Evolutionary conservation across 2,888 invertebrate genomes (phyloP).

Genomic region (Amphipyra tragopoginis): DNA sequence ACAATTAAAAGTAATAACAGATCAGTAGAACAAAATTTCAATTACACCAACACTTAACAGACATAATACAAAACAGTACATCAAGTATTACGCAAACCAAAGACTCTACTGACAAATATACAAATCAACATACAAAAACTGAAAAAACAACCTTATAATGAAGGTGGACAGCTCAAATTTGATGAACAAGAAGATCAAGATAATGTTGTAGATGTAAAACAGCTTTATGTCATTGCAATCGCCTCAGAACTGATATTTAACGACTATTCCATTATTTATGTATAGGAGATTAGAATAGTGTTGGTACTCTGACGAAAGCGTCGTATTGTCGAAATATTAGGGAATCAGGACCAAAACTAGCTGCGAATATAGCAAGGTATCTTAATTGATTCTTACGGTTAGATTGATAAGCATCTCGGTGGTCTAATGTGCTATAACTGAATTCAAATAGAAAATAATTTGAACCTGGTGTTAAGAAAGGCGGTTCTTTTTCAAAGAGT

Average conservation of each 20-base stretch:
- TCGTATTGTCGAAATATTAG: conserved; percentile 25
- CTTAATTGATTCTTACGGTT: too few relatives aligned
- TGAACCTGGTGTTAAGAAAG: too few relatives aligned
- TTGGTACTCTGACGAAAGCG: conserved; percentile 76
- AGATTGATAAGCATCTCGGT: too few relatives aligned
- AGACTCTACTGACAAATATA: conserved; percentile 63
- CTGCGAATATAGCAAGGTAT: too few relatives aligned
- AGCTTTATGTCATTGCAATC: conserved; percentile 83
- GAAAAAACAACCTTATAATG: conserved; percentile 62
- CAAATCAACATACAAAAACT: conserved; percentile 30
- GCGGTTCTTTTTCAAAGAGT: too few relatives aligned
- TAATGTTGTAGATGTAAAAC: conserved; percentile 72
- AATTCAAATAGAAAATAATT: too few relatives aligned
- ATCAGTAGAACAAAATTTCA: conserved; percentile 59
- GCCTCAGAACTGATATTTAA: conserved; percentile 85
- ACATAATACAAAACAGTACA: conserved; percentile 68
- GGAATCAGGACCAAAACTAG: conserved; percentile 5
- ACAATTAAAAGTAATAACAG: conserved; percentile 31
- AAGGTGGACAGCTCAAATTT: conserved; percentile 57
- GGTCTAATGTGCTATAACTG: too few relatives aligned
- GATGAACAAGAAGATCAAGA: conserved; percentile 44
- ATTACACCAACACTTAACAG: conserved; percentile 63
- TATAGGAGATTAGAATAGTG: conserved; percentile 82
- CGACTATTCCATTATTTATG: conserved; percentile 82
- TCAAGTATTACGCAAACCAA: conserved; percentile 78